Base-by-base conservation (phyloP, 2,888 invertebrate genomes). In the Chalcis sispes region DNA sequence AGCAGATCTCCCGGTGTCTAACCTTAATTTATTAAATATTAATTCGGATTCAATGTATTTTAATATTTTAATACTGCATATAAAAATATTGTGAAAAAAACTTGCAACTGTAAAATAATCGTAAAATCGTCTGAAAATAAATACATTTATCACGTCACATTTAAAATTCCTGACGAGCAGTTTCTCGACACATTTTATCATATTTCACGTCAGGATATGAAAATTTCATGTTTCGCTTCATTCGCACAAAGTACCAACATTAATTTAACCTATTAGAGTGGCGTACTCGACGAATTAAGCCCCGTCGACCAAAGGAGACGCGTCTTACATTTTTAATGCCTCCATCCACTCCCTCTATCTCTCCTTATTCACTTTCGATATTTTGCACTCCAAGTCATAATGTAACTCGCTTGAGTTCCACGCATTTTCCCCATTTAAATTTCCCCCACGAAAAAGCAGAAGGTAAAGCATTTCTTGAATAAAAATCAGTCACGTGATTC, bases 211-310 rank as follows among this genome's bases (percentile, higher is more conserved):
- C 18, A 40, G 40, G 27, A 52, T 54, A 52, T 66, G 66, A 66
- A 66, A 66, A 66, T 66, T 66, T 66, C 40, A 54, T 54, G 54
- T 66, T 66, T 66, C 66, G 27, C 54, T 54, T 27, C 54, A 27
- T 54, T 54, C 54, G 7, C n/a, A 36, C 42, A 66, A 66, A 66
- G 66, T 42, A 27, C 18, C 66, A 27, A 1, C 66, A 40, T 66
- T 66, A 54, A 54, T 54, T 66, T 54, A 54, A 54, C 25, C 66
- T 54, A 54, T 66, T 40, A 54, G 32, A 32, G 18, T 18, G 46
- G 42, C 15, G 42, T 42, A 3, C 61, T 42, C 42, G 13, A 42
- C 62, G 46, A 46, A 48, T 62, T 62, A 62, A 62, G 27, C 46
- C 46, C 27, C 25, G 10, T 5, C 5, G 23, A 27, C 46, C 15